Conservation (phyloP, 1,140 invertebrate genomes). For the Coenobita brevimanus region DNA sequence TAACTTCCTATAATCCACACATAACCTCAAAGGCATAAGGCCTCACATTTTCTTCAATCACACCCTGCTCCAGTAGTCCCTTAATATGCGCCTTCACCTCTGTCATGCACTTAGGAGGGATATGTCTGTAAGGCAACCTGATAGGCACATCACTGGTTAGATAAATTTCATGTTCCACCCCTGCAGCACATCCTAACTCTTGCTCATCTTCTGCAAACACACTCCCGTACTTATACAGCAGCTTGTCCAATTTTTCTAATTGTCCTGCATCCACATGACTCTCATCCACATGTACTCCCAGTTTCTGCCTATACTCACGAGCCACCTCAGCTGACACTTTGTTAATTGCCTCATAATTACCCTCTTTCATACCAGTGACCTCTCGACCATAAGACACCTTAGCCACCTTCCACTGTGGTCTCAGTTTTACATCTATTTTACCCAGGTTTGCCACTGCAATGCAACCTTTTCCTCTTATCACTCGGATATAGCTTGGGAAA, state of each 20-base stretch:
- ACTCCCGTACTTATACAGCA: slow-evolving; percentile 16
- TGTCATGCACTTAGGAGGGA: neutral
- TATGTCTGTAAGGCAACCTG: neutral
- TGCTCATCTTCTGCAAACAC: slow-evolving; percentile 8
- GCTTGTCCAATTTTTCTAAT: neutral
- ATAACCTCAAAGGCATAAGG: slow-evolving; percentile 14
- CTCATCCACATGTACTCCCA: neutral
- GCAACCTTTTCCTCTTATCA: neutral
- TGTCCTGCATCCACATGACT: neutral
- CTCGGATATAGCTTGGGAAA: slow-evolving; percentile 5
- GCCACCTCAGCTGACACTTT: neutral
- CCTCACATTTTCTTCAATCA: slow-evolving; percentile 13
- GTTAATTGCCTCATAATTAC: neutral
- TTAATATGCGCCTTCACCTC: slow-evolving; percentile 16
- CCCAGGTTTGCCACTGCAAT: neutral
- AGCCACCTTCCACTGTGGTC: slow-evolving; percentile 8
- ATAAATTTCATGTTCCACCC: neutral
- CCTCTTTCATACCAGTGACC: neutral
- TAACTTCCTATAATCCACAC: slow-evolving; percentile 15
- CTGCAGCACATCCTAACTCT: slow-evolving; percentile 12
- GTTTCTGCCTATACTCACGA: neutral
- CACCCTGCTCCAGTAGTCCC: slow-evolving; percentile 9
- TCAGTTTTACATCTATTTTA: neutral
- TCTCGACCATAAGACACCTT: slow-evolving; percentile 7
- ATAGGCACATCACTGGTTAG: slow-evolving; percentile 10